Conservation (phyloP, 2,113 vertebrate genomes). For the Elephantulus edwardii region DNA sequence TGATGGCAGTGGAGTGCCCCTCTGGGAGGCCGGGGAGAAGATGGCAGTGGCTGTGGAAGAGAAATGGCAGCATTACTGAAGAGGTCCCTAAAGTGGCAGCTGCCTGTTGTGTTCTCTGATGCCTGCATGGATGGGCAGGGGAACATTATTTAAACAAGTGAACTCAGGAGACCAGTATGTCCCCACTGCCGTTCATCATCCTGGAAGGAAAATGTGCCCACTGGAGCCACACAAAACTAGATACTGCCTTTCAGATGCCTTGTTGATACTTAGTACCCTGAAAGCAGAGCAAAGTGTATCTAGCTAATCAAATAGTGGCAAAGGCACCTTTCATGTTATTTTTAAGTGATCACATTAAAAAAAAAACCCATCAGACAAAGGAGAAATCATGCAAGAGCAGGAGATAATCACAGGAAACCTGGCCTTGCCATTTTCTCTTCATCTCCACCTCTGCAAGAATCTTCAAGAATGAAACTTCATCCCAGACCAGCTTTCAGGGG, state of each 20-base stretch:
- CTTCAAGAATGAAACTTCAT: background rate
- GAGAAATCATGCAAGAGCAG: background rate
- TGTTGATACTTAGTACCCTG: constrained; percentile 1
- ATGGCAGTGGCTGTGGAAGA: background rate
- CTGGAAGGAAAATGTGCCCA: background rate
- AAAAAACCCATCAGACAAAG: background rate
- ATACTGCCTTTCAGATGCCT: background rate
- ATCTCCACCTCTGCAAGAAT: background rate
- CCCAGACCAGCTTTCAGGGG: background rate
- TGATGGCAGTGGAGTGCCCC: background rate
- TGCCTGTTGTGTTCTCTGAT: background rate
- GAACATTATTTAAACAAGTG: constrained; percentile 44
- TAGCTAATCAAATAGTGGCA: background rate
- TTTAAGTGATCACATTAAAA: background rate
- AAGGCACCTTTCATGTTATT: background rate
- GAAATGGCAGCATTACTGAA: background rate
- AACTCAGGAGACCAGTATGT: background rate
- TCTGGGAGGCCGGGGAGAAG: background rate
- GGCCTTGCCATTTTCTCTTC: background rate
- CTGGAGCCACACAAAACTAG: background rate
- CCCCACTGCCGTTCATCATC: background rate
- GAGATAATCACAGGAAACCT: background rate
- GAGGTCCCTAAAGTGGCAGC: constrained; percentile 5
- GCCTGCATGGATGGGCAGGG: background rate
- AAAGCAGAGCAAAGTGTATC: background rate